A percentile compares a stretch with the other conserved stretches of the same genome.
Evolutionary conservation across 2,888 invertebrate species (phyloP).

Genomic region (Parnassius glacialis): DNA sequence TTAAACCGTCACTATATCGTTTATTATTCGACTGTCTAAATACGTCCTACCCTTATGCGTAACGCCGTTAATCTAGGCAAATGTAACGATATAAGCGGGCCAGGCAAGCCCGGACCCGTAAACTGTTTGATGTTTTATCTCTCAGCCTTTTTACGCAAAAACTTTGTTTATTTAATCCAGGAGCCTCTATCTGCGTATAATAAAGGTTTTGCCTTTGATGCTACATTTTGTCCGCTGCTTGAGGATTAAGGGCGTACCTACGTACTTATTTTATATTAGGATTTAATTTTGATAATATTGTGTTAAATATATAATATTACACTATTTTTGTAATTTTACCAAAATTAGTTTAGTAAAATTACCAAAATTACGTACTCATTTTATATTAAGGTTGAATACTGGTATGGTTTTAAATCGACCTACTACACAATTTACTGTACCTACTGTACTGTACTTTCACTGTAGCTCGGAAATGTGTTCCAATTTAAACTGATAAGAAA

Average conservation of each 20-base stretch:
- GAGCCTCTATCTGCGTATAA: conserved; percentile 27
- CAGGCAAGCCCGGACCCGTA: conserved; percentile 38
- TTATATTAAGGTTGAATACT: no score
- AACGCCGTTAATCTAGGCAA: conserved; percentile 63
- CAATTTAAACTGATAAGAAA: no score
- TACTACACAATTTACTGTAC: no score
- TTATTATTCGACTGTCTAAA: conserved; percentile 37
- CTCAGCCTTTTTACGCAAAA: conserved; percentile 51
- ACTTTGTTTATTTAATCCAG: conserved; percentile 67
- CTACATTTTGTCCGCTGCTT: conserved; percentile 13
- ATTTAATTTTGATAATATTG: background rate
- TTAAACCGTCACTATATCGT: background rate
- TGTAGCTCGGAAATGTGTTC: no score
- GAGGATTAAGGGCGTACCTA: conserved; percentile 17
- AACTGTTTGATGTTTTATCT: conserved; percentile 71
- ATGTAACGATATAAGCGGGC: conserved; percentile 50
- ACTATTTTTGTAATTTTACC: no score
- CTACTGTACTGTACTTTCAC: no score
- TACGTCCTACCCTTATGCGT: conserved; percentile 49
- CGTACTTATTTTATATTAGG: background rate
- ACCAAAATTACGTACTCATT: no score
- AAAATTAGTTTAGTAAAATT: no score
- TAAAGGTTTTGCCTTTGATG: conserved; percentile 29
- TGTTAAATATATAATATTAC: no score
- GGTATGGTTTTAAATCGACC: no score